Base-by-base conservation (phyloP, 1,140 invertebrate species). In the Panagrolaimus sp. region DNA sequence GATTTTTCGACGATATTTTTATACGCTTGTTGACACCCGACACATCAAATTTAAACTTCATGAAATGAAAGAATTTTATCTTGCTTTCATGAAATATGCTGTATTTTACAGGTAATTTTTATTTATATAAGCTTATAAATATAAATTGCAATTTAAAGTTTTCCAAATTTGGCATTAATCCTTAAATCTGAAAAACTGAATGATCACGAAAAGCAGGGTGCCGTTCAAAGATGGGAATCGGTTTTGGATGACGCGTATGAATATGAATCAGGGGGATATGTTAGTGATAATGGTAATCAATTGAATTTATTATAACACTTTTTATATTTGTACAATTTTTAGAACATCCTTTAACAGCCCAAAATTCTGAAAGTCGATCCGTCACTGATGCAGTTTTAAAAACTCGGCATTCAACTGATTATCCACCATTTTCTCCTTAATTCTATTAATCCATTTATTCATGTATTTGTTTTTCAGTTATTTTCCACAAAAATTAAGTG, bases 21-120 rank as follows among this genome's bases (percentile, higher is more conserved):
- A 70, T 43, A 32, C 24, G 14, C 21, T 70, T 9, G 63, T 65
- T 21, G 68, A 70, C 28, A 38, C n/a, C 1, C 68, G 58, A 10
- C 6, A 17, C 21, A 28, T 67, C 28, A n/a, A 28, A 15, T 65
- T 47, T 28, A 70, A 65, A 17, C 26, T 70, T 9, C 26, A 70
- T 14, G 21, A 67, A 15, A 26, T 70, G 43, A 70, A 70, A 43
- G 26, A 28, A 14, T 70, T 67, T 52, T 70, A 70, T 58, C 44
- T 32, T 12, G 17, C 26, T 38, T 70, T 46, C 48, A 12, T 70
- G 17, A 70, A 70, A 24, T 55, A 68, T n/a, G 17, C 63, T 28
- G 68, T 67, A 10, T 67, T 70, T 55, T 70, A 70, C 10, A 70
- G 43, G 68, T 70, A 26, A n/a, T n/a, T 17, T 21, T 15, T n/a